Evolutionary conservation across 2,797 vertebrate genomes (phyloP), one percentile per base, ranked within the genome.

Genomic region (Percopsis omiscomaycus): DNA sequence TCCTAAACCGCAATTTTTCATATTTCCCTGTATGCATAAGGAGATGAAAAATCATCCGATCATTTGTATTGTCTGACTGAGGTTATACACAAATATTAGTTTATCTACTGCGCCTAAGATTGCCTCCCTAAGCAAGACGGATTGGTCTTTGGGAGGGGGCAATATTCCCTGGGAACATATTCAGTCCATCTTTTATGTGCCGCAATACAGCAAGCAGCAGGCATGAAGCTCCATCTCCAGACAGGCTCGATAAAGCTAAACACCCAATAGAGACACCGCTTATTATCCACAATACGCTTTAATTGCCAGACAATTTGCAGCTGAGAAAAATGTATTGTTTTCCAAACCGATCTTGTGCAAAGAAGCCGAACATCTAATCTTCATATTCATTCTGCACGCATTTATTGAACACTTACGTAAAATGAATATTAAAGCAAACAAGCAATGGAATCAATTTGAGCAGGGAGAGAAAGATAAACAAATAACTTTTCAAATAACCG

Each of bases 31-130:
- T 95, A 96, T 96, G 95, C 95, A 98, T 98, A 98, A 98, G 95
- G 94, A 96, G 95, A 97, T 98, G 96, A 97, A 97, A 97, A 95
- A 96, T 96, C 90, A 92, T 95, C 95, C 94, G 91, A 96, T 97
- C 95, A 96, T 96, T 95, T 93, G 94, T 96, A 95, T 94, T 96
- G 96, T 96, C 94, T 96, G 95, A 94, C 96, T 94, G 94, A 95
- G 95, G 94, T 96, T 95, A 96, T 95, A 96, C 95, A 95, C 91
- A 95, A 96, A 98, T 98, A 98, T 98, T 97, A 96, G 96, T 97
- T 98, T 98, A 96, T 96, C 96, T 94, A 92, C 92, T 90, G 92
- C 92, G 92, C 93, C 94, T 94, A 91, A 94, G 94, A 94, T 95
- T 95, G 94, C 94, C 89, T 95, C 93, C 89, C 93, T 95, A 96